A percentile compares a stretch with the other conserved stretches of the same genome.
Conservation (phyloP, 2,797 vertebrate genomes). For the Pseudomugil tenellus region DNA sequence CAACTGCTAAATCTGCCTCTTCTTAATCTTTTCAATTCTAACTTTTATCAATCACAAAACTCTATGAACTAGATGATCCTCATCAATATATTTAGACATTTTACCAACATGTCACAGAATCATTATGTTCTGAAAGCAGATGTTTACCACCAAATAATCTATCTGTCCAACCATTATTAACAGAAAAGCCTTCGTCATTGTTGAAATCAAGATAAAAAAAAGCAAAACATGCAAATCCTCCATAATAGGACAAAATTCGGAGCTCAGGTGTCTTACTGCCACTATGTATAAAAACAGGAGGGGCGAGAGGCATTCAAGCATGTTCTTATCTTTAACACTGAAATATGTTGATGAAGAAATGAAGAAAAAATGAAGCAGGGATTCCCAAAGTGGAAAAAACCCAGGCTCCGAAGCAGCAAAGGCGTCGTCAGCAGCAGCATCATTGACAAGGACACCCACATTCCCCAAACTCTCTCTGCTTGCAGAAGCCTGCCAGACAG, state of each 20-base stretch:
- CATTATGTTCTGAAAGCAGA: neutral
- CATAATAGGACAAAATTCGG: neutral
- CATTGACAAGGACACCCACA: slow-evolving; percentile 72
- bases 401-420: slow-evolving; percentile 70
- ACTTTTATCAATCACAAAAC: neutral
- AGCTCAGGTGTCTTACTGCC: neutral
- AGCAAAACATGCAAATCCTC: neutral
- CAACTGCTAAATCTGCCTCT: neutral
- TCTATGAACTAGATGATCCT: neutral
- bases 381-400: slow-evolving; percentile 79
- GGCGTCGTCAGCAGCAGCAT: slow-evolving; percentile 71
- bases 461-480: slow-evolving; percentile 37
- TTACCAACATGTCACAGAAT: neutral
- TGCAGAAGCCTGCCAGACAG: slow-evolving; percentile 45
- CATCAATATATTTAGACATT: neutral
- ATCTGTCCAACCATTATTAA: slow-evolving; percentile 21
- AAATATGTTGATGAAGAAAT: slow-evolving; percentile 39
- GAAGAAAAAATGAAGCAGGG: slow-evolving; percentile 64
- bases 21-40: neutral
- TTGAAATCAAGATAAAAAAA: slow-evolving; percentile 1
- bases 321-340: slow-evolving; percentile 5
- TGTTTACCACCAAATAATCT: slow-evolving; percentile 14
- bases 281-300: slow-evolving; percentile 9
- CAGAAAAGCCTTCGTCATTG: neutral
- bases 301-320: slow-evolving; percentile 8